phyloP scores from a whole-genome alignment of 2,888 invertebrate genomes.

The Malacosoma neustria region DNA sequence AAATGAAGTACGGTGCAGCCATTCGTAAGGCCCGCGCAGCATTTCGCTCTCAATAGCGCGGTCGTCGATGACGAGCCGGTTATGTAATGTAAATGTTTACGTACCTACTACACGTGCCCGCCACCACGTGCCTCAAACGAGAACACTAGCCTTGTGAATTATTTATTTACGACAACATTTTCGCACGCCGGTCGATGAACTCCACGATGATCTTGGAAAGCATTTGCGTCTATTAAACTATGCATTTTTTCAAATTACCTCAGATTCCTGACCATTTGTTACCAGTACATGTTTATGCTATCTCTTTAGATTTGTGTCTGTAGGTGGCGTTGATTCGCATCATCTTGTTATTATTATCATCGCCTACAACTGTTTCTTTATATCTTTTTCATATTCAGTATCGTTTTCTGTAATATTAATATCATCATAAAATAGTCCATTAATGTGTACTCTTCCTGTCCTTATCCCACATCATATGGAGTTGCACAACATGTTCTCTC shows the following conservation, averaged over 20 bases:
- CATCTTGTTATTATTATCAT: too few species aligned
- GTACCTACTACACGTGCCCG: slow-evolving; percentile 66
- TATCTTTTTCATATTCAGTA: too few species aligned
- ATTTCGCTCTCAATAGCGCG: slow-evolving; percentile 60
- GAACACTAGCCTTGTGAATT: slow-evolving; percentile 75
- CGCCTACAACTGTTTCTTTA: too few species aligned
- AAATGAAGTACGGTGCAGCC: slow-evolving; percentile 26
- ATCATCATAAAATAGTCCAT: too few species aligned
- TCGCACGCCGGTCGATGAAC: slow-evolving; percentile 73
- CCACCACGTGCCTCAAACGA: slow-evolving; percentile 65
- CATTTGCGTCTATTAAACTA: slow-evolving; percentile 67
- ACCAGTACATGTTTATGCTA: too few species aligned
- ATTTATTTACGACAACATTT: slow-evolving; percentile 75
- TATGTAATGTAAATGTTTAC: slow-evolving; percentile 74
- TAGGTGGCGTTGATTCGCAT: too few species aligned
- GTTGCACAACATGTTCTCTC: too few species aligned
- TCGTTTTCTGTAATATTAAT: too few species aligned
- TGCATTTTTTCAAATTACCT: slow-evolving; percentile 25
- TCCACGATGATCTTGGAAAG: slow-evolving; percentile 66
- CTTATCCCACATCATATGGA: too few species aligned
- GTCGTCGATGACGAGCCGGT: slow-evolving; percentile 68
- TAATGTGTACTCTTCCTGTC: too few species aligned
- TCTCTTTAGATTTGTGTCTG: too few species aligned
- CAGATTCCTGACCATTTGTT: too few species aligned
- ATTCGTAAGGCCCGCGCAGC: slow-evolving; percentile 41